Percentiles rank a stretch among this genome's conserved stretches.
Evolutionary conservation across 2,888 invertebrate genomes (phyloP).

Genomic region (Xanthia togata): DNA sequence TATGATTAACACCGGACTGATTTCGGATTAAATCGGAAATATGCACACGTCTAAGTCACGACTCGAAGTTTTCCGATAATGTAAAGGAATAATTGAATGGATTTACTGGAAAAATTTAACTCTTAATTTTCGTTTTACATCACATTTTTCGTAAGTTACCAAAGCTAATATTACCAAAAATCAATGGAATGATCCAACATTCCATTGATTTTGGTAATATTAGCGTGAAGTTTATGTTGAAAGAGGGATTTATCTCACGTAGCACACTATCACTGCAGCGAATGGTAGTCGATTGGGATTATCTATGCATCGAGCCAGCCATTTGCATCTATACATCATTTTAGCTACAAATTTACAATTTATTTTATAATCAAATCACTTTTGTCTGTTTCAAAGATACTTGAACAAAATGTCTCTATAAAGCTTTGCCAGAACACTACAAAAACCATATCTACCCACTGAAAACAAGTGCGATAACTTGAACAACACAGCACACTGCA

Average conservation of each 20-base stretch:
- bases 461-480: conserved; percentile 58
- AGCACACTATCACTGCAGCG: background rate
- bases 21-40: background rate
- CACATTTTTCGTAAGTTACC: background rate
- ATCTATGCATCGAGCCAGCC: background rate
- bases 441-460: conserved; percentile 61
- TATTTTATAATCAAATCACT: conserved; percentile 1
- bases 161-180: too few relatives aligned
- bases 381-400: conserved; percentile 25
- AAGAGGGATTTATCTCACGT: conserved; percentile 5
- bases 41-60: background rate
- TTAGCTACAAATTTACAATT: background rate
- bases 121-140: background rate
- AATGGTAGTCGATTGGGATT: conserved; percentile 3
- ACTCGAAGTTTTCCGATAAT: background rate
- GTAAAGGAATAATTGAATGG: background rate
- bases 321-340: background rate
- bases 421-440: conserved; percentile 46
- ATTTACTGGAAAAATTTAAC: background rate
- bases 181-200: too few relatives aligned
- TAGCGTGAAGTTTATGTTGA: background rate
- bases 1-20: background rate
- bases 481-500: conserved; percentile 55
- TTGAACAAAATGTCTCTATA: conserved; percentile 36
- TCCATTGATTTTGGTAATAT: background rate